Percentiles rank a stretch among this genome's conserved stretches.
Evolutionary conservation across 2,113 vertebrate genomes (phyloP).

Genomic region (Mobula birostris): DNA sequence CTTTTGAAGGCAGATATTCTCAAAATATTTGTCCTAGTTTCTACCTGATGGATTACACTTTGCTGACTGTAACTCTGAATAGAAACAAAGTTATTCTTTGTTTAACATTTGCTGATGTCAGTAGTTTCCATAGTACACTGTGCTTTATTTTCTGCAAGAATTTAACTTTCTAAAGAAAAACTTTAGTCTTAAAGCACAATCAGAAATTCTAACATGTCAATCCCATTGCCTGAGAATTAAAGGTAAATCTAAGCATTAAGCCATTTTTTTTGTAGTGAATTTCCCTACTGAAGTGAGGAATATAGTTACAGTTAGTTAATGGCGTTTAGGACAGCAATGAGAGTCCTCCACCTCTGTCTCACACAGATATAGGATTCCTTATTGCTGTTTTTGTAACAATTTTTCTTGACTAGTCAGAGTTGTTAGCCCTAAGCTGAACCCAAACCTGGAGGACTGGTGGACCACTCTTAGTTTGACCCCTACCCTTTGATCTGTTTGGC

Average conservation of each 20-base stretch:
- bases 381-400: too few species aligned
- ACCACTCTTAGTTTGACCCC: too few species aligned
- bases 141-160: neutral
- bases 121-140: neutral
- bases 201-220: neutral
- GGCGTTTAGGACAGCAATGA: too few species aligned
- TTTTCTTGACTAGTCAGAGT: too few species aligned
- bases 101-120: slow-evolving; percentile 24
- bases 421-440: too few species aligned
- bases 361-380: too few species aligned
- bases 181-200: neutral
- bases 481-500: too few species aligned
- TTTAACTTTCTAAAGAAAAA: neutral
- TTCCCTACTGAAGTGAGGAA: neutral
- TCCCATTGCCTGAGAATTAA: neutral
- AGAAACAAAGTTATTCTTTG: neutral
- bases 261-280: neutral
- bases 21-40: slow-evolving; percentile 27
- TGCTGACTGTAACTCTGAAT: neutral
- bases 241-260: neutral
- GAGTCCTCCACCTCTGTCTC: too few species aligned
- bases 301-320: too few species aligned
- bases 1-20: neutral
- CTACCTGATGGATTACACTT: neutral
- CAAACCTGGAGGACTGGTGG: too few species aligned